Evolutionary conservation across 2,888 invertebrate genomes (phyloP).

Genomic region (Cordilura impudica): DNA sequence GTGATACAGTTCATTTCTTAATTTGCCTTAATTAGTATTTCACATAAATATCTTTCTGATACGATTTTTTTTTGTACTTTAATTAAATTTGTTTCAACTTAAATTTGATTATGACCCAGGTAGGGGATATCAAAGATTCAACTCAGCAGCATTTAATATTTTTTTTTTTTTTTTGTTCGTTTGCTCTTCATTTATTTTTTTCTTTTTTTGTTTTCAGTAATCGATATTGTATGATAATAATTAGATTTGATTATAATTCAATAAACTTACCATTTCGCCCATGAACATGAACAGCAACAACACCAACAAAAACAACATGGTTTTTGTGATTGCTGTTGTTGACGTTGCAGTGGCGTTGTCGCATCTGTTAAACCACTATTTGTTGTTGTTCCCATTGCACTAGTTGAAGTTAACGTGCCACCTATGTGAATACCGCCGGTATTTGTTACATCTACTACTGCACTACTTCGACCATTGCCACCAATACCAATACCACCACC

Average conservation of each 20-base stretch:
- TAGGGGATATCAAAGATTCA: too few species aligned
- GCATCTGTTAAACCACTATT: conserved; percentile 60
- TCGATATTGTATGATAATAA: background rate
- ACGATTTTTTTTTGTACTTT: too few species aligned
- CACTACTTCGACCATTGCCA: conserved; percentile 52
- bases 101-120: too few species aligned
- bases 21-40: too few species aligned
- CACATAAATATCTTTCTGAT: too few species aligned
- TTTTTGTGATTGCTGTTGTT: conserved; percentile 79
- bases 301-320: conserved; percentile 85
- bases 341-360: conserved; percentile 67
- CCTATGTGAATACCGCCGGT: conserved; percentile 70
- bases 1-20: too few species aligned
- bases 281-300: conserved; percentile 85
- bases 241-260: background rate
- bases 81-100: too few species aligned
- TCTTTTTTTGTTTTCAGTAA: too few species aligned
- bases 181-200: too few species aligned
- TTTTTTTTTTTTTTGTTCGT: too few species aligned
- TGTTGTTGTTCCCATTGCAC: conserved; percentile 66
- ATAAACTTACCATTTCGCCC: conserved; percentile 78
- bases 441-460: conserved; percentile 65
- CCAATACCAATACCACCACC: conserved; percentile 62
- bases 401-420: conserved; percentile 68
- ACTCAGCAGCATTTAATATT: too few species aligned